A percentile compares a stretch with the other conserved stretches of the same genome.
These are phyloP conservation scores for Podarcis lilfordi DNA, from an alignment of 2,797 vertebrate genomes.

Conservation along the genomic window DNA sequence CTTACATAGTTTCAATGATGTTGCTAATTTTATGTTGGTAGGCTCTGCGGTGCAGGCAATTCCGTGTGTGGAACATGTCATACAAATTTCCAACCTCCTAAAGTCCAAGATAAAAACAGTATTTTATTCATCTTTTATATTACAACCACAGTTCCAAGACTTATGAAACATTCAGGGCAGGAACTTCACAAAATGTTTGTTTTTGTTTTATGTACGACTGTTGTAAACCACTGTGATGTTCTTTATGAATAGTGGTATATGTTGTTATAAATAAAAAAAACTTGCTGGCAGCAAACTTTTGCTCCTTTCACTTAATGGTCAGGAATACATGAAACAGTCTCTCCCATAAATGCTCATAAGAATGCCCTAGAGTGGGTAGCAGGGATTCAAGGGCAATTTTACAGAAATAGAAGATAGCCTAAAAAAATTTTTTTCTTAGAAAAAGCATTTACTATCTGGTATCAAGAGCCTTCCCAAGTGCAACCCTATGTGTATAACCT, in stretches of 20 bases:
- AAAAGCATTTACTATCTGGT: neutral
- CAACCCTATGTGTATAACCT: neutral
- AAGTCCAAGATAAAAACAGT: conserved; percentile 32
- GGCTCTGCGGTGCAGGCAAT: conserved; percentile 90
- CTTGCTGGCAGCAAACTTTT: neutral
- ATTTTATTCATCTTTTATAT: conserved; percentile 15
- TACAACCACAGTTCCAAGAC: neutral
- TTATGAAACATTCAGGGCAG: neutral
- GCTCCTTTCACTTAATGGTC: neutral
- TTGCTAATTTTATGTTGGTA: conserved; percentile 94
- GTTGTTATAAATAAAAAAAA: too few relatives aligned
- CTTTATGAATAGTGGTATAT: too few relatives aligned
- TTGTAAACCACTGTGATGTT: too few relatives aligned
- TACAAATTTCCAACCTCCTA: conserved; percentile 94
- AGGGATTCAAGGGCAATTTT: neutral
- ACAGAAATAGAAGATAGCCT: neutral
- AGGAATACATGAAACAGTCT: neutral
- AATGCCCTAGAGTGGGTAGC: too few relatives aligned
- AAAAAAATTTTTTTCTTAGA: neutral
- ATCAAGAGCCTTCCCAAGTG: neutral
- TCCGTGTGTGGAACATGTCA: conserved; percentile 94
- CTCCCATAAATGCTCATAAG: neutral
- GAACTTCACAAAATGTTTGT: neutral
- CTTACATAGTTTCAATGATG: conserved; percentile 95
- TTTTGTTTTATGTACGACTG: too few relatives aligned